Evolutionary conservation across 2,113 vertebrate genomes (phyloP), one percentile per base, ranked within the genome.

Genomic region (Phalacrocorax aristotelis): DNA sequence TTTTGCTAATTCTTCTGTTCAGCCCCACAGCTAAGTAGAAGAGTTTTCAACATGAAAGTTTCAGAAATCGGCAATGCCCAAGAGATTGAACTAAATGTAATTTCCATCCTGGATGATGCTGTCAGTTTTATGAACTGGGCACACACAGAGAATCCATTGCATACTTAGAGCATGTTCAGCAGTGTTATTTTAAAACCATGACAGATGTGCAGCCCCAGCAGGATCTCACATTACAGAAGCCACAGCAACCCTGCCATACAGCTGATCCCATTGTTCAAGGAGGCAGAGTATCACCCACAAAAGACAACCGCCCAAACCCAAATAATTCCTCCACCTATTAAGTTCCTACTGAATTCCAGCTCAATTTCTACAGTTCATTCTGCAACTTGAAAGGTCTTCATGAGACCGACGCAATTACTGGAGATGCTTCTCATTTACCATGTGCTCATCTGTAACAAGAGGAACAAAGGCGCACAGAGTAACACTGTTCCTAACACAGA

Each of bases 1-100:
- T 91, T 83, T 91, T 94, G 61, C 44, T 96, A 71, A 91, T 79
- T 89, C 83, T 92, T 97, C 87, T 92, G 89, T 55, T 96, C 77
- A 68, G 72, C 64, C 64, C 86, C 86, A 86, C 1, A 4, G 64
- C 72, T 84, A 83, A 48, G 68, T 61, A 76, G 51, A 87, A 93
- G 65, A 72, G 60, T 89, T 89, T 95, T 55, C 80, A 89, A n/a
- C 22, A 27, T 1, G 4, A 49, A 94, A 89, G n/a, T 87, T 75
- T 75, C 64, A 83, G 55, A 70, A 93, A 87, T 20, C 79, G 91
- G 87, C 89, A 58, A 36, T 48, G 83, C 77, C 83, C 93, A 90
- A 46, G 76, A 83, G 51, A 69, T 86, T 70, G 64, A 94, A 81
- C 66, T 92, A 26, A 52, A 81, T 82, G 64, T 38, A 42, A 78